These are phyloP conservation scores for Mantis religiosa DNA, from an alignment of 2,888 invertebrate species.

Conservation along the genomic window DNA sequence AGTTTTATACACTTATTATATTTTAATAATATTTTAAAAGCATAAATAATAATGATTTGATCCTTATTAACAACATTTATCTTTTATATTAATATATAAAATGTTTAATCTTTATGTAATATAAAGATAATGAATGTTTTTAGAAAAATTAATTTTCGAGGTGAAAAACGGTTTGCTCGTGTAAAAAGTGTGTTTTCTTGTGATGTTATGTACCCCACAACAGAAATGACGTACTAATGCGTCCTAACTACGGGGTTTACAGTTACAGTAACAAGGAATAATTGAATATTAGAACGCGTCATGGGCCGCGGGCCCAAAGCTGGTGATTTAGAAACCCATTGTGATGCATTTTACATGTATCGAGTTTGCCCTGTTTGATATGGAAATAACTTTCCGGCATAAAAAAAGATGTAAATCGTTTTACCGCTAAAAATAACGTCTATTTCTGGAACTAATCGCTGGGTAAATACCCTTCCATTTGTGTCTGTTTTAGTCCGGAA, in stretches of 20 bases:
- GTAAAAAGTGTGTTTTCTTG: no score
- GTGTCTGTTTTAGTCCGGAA: no score
- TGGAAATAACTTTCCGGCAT: background rate
- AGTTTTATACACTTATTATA: no score
- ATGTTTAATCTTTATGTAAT: no score
- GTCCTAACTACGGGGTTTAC: background rate
- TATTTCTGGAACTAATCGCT: background rate
- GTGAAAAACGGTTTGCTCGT: no score
- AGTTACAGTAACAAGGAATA: background rate
- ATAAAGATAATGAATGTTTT: no score
- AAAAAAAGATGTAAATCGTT: background rate
- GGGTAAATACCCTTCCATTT: background rate
- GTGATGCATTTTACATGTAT: background rate
- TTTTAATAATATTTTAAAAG: no score
- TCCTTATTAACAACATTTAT: no score
- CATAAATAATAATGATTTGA: no score
- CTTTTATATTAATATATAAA: no score
- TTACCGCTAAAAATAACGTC: background rate
- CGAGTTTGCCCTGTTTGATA: background rate
- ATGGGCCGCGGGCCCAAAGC: background rate
- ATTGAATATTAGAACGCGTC: background rate
- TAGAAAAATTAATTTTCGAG: no score
- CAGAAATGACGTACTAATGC: background rate
- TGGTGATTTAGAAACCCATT: background rate
- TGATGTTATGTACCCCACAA: background rate